Evolutionary conservation across 2,888 invertebrate genomes (phyloP).

Genomic region (Calameuta idolon): DNA sequence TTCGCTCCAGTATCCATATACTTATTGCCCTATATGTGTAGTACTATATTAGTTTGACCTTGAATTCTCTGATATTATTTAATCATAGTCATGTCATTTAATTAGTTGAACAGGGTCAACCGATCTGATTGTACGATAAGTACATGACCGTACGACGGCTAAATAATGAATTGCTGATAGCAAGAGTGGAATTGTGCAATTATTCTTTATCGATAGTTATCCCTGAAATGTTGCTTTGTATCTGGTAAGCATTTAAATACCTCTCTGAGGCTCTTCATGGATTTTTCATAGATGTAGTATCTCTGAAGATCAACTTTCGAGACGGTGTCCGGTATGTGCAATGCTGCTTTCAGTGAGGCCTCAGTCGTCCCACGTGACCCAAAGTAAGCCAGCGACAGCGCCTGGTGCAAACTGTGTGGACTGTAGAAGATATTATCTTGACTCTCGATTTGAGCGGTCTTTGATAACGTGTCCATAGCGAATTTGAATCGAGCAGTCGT

Average conservation of each 20-base stretch:
- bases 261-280: constrained; percentile 62
- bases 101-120: not conserved
- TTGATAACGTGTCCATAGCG: constrained; percentile 77
- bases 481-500: constrained; percentile 76
- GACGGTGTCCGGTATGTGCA: constrained; percentile 72
- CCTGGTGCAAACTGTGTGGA: constrained; percentile 87
- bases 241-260: constrained; percentile 3
- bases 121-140: not conserved
- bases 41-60: not conserved
- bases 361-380: constrained; percentile 81
- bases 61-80: not conserved
- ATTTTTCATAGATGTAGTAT: constrained; percentile 80
- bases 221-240: not conserved
- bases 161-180: not conserved
- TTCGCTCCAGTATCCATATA: not conserved
- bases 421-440: constrained; percentile 88
- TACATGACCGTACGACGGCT: not conserved
- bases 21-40: not conserved
- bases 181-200: not conserved
- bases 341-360: constrained; percentile 72
- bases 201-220: not conserved
- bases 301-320: constrained; percentile 80
- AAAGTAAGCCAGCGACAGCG: constrained; percentile 83
- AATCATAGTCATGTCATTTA: not conserved
- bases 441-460: constrained; percentile 75